Base-by-base conservation (phyloP, 2,113 vertebrate genomes). In the Siniperca knerii region DNA sequence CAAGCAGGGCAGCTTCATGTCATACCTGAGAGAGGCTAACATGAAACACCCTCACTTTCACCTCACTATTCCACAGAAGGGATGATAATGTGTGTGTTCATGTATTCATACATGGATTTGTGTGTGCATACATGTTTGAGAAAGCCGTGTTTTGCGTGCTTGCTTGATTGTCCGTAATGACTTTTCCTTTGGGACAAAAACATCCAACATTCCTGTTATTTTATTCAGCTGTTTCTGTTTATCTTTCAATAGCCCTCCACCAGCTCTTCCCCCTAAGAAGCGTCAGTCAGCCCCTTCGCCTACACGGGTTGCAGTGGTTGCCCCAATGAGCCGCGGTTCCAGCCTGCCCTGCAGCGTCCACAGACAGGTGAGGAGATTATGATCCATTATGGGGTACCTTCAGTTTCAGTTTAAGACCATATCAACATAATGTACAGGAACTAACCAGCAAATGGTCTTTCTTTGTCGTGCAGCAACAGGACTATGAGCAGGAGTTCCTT, bases 281-380 rank as follows among this genome's bases (percentile, higher is more conserved):
- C 96, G 98, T 0, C 97, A 98, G 94, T 99, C 98, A 0, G 97
- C 97, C 0, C 96, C 97, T 4, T 99, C 98, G 44, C 98, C 98
- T 0, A 99, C 98, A 3, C 96, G 98, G 13, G 97, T 99, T 66
- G 98, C 98, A 0, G 96, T 99, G 1, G 98, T 99, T 6, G 97
- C 98, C 21, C 98, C 98, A 12, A 99, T 99, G 97, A 99, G 97
- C 83, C 96, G 98, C 42, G 98, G 98, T 52, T 98, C 97, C 93
- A 99, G 97, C 88, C 94, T 99, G 79, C 98, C 98, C 2, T 95
- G 98, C 74, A 97, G 96, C 46, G 97, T 97, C 83, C 97, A 97
- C 93, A 97, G 96, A 95, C 98, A 97, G 97, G 98, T 99, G 95
- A 37, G 93, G 60, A 23, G 8, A 20, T 70, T 64, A 10, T 46